Base-by-base conservation (phyloP, 2,888 invertebrate genomes). In the Sussaba pulchella region DNA sequence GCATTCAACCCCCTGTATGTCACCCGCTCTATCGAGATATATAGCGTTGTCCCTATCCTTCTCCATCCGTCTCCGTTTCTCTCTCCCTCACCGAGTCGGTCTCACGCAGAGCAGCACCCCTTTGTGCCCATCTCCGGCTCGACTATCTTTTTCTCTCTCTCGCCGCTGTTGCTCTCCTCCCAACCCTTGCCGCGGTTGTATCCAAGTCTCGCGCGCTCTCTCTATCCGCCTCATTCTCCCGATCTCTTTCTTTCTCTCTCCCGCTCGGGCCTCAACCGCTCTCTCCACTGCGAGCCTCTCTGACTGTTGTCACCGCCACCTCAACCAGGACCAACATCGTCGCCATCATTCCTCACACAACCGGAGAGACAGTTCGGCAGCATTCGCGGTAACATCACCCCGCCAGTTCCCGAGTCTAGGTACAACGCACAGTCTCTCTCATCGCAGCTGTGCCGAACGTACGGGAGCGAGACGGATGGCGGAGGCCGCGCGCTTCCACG, bases 301-400 rank as follows among this genome's bases (percentile, higher is more conserved):
- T 69, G 77, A 73, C 77, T 81, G 81, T 81, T 81, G 81, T 81
- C 77, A 81, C 74, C 71, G 31, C 63, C 39, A 61, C 78, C 79
- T 71, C 26, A 21, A 39, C 59, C 12, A 59, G 39, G 10, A 39
- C 59, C 21, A 41, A 39, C 59, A 59, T 19, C 39, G 59, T 39
- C 21, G 19, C 69, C 69, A 24, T 36, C 76, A n/a, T 57, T 14
- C n/a, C 54, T 31, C 71, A 50, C 50, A 52, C 39, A 31, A 31
- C 14, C 31, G 5, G 50, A 17, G 21, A 41, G 41, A 21, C 36
- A 43, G 43, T 31, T 70, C 17, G 26, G 17, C 69, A 54, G 36
- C 54, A 52, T 21, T 41, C 43, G 59, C 66, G 71, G 66, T 67
- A 21, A 52, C 67, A 21, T 39, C 81, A 43, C 71, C 59, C 69